Percentiles rank a stretch among this genome's conserved stretches.
Conservation (phyloP, 1,140 invertebrate species). For the Whitmania pigra region DNA sequence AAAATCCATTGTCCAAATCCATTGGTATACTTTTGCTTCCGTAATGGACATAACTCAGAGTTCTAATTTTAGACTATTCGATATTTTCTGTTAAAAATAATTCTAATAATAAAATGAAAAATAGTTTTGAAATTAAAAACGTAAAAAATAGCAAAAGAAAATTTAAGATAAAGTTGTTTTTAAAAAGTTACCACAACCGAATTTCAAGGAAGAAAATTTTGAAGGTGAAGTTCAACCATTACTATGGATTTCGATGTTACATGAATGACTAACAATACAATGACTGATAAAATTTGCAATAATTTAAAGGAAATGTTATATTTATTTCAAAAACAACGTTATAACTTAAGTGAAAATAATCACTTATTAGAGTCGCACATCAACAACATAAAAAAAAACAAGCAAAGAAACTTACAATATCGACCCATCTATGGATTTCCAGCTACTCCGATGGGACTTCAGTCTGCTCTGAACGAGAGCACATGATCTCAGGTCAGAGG, state of each 20-base stretch:
- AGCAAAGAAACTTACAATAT: neutral
- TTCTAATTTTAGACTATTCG: too few species aligned
- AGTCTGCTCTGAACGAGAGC: slow-evolving; percentile 70
- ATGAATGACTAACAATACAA: neutral
- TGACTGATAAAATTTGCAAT: neutral
- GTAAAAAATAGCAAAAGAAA: too few species aligned
- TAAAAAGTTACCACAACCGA: too few species aligned
- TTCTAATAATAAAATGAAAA: too few species aligned
- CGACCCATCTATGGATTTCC: neutral
- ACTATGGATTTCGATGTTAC: neutral
- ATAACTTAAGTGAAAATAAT: neutral
- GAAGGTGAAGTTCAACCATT: neutral
- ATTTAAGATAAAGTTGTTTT: too few species aligned
- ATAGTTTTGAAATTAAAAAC: too few species aligned
- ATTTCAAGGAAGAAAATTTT: neutral
- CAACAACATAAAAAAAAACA: neutral
- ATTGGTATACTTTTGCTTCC: too few species aligned
- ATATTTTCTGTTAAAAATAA: too few species aligned
- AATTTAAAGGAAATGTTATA: neutral
- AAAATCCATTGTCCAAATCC: too few species aligned
- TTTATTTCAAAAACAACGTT: neutral
- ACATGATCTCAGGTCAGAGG: slow-evolving; percentile 74
- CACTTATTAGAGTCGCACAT: neutral
- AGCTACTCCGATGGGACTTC: slow-evolving; percentile 45
- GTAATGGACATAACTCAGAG: too few species aligned